Evolutionary conservation across 2,888 invertebrate species (phyloP).

Genomic region (Globia sparganii): DNA sequence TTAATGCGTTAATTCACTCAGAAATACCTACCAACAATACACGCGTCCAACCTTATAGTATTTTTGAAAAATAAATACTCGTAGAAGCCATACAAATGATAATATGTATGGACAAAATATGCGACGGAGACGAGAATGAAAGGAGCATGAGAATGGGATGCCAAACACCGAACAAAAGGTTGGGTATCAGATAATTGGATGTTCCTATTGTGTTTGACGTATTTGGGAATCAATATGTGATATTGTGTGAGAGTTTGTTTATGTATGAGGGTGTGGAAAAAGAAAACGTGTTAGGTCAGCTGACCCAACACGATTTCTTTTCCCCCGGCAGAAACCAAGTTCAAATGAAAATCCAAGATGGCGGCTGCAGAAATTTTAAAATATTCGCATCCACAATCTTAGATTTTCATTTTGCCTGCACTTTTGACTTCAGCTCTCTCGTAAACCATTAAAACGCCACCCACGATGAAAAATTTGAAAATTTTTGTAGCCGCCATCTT

Average conservation of each 20-base stretch:
- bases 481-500: no score
- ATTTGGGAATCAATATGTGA: constrained; percentile 49
- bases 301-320: no score
- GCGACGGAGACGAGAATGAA: constrained; percentile 36
- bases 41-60: no score
- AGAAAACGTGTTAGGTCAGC: not conserved
- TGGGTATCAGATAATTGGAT: constrained; percentile 62
- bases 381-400: not conserved
- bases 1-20: not conserved
- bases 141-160: constrained; percentile 28
- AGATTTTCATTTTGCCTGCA: not conserved
- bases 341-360: not conserved
- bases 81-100: constrained; percentile 14
- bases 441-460: no score
- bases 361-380: not conserved
- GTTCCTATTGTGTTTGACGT: constrained; percentile 56
- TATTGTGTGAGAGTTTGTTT: constrained; percentile 39
- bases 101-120: constrained; percentile 24
- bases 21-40: not conserved
- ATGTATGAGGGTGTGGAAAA: constrained; percentile 23
- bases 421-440: no score
- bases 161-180: constrained; percentile 51
- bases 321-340: no score
- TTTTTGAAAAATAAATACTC: constrained; percentile 15
- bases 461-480: no score